Evolutionary conservation across 2,113 vertebrate genomes (phyloP).

Genomic region (Daubentonia madagascariensis): DNA sequence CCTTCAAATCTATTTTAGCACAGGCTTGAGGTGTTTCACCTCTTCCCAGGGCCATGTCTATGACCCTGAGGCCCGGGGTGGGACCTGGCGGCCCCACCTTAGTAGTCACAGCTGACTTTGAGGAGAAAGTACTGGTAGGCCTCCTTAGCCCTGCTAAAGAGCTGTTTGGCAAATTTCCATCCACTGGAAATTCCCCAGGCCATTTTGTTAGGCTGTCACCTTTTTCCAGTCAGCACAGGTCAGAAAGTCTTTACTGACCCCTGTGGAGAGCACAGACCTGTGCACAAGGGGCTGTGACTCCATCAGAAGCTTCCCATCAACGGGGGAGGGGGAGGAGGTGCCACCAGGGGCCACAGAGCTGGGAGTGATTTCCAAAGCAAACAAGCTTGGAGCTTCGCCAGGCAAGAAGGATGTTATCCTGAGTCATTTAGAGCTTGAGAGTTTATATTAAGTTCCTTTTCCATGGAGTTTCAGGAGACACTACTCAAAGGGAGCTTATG

Average conservation of each 20-base stretch:
- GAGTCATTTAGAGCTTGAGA: neutral
- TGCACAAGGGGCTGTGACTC: rapidly evolving
- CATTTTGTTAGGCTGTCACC: neutral
- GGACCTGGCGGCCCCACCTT: neutral
- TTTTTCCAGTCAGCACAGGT: neutral
- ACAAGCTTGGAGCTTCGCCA: neutral
- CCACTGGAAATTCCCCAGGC: neutral
- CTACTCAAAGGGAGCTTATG: neutral
- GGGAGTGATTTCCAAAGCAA: neutral
- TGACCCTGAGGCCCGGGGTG: neutral
- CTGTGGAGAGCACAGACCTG: rapidly evolving
- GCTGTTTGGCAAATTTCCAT: neutral
- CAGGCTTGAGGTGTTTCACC: neutral
- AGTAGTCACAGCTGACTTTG: rapidly evolving
- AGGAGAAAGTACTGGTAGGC: neutral
- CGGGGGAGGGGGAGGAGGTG: neutral
- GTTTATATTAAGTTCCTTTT: neutral
- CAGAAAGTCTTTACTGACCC: neutral
- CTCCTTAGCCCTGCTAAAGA: neutral
- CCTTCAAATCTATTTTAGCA: neutral
- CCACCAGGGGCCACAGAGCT: neutral
- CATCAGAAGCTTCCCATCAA: neutral
- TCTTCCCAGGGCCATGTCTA: neutral
- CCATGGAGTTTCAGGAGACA: neutral
- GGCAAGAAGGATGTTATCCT: neutral